A percentile compares a stretch with the other conserved stretches of the same genome.
Conservation (phyloP, 2,113 vertebrate genomes). For the Channa maculata region DNA sequence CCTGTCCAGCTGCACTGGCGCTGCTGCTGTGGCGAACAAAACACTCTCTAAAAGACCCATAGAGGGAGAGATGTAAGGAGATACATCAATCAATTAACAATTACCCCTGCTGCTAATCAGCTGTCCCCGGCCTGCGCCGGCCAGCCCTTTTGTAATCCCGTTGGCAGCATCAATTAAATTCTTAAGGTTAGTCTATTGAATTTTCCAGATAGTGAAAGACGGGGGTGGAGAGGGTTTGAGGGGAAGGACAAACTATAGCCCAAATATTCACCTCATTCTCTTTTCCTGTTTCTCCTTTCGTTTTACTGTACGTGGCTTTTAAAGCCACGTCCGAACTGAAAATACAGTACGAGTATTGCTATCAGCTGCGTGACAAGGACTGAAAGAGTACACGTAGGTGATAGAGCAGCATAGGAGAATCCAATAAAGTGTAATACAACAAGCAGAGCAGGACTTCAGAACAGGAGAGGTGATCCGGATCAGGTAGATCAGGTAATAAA, state of each 20-base stretch:
- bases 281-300: neutral
- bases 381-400: constrained; percentile 5
- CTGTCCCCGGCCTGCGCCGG: constrained; percentile 78
- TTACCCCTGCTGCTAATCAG: constrained; percentile 87
- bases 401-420: constrained; percentile 1
- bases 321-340: neutral
- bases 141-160: constrained; percentile 81
- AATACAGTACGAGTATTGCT: constrained; percentile 15
- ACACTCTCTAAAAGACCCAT: constrained; percentile 77
- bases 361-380: neutral
- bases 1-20: constrained; percentile 70
- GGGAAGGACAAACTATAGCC: constrained; percentile 68
- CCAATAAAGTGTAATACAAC: constrained; percentile 27
- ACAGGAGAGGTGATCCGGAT: constrained; percentile 10
- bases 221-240: constrained; percentile 31
- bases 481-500: neutral
- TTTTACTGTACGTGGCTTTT: neutral
- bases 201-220: constrained; percentile 80
- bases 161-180: constrained; percentile 86
- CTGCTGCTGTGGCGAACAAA: constrained; percentile 75
- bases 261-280: constrained; percentile 63
- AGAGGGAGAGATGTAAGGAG: constrained; percentile 81
- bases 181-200: constrained; percentile 90
- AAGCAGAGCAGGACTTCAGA: constrained; percentile 31
- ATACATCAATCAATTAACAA: constrained; percentile 88